Evolutionary conservation across 2,113 vertebrate species (phyloP), one percentile per base, ranked within the genome.

Genomic region (Gadus macrocephalus): DNA sequence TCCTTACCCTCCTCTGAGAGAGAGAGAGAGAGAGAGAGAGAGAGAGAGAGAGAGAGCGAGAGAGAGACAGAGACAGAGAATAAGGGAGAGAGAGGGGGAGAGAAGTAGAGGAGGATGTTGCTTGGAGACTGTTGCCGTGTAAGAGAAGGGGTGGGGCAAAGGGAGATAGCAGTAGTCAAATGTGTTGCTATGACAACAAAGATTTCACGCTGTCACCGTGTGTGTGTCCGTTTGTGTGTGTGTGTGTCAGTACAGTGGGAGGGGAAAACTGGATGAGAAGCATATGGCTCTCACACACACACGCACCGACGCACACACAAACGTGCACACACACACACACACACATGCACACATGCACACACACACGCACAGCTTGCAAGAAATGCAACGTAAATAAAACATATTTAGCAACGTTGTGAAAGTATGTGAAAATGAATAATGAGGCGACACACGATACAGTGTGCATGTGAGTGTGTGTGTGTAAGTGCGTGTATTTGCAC

Each of bases 151-250:
- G 79, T 75, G 72, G 69, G 65, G 70, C 56, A 53, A 20, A 27
- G 17, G 5, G 76, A 69, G 58, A 62, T 67, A 12, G 76, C 68
- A 35, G 74, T 74, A 87, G 81, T 82, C 76, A 86, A 89, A 79
- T 79, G 83, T 80, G 87, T 88, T 86, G 79, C 78, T 31, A 88
- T 87, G 85, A 82, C 82, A 72, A 86, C 83, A 53, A 62, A 78
- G 87, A 80, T 81, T 88, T 82, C 87, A 75, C 5, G 71, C 82
- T 86, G 85, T 84, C 72, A 79, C 73, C 69, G 63, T 64, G 63
- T 20, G 63, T 64, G 28, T 64, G 63, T 64, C 27, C 19, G 63
- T 65, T 14, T 63, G 62, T 63, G 62, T 63, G 59, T 61, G 60
- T 20, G 60, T 20, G 60, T 35, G n/a, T n/a, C 14, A 79, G 75